Evolutionary conservation across 2,888 invertebrate species (phyloP), one percentile per base, ranked within the genome.

Genomic region (Tolmerus cingulatus): DNA sequence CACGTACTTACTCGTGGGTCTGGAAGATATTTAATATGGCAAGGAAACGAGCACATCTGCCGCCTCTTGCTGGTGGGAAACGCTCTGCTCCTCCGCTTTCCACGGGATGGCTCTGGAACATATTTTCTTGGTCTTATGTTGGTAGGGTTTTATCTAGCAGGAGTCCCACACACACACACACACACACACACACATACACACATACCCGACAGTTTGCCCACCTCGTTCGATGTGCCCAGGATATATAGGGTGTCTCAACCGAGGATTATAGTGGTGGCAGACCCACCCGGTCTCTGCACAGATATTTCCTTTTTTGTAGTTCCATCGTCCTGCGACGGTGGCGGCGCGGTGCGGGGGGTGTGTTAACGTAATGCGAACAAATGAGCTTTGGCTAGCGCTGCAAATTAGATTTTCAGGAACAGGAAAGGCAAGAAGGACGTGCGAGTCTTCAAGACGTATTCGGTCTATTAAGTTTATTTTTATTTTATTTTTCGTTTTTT

Each of bases 321-420:
- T 86, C 55, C 46, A 5, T 77, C 40, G 14, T 57, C 27, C 23
- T 37, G 16, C 23, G 43, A 23, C 37, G 40, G 34, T 40, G 55
- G 14, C 46, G 78, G 46, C 7, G 23, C 78, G 27, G 81, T 37
- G 9, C 82, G 57, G 37, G 82, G 82, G 27, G 87, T 88, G 85
- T 88, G 88, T 88, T 87, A 88, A 87, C 87, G 87, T 89, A 89
- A 89, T 89, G 78, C 87, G 88, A 88, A 89, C 89, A 89, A 89
- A 89, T 89, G 89, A 89, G 89, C 86, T 88, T 88, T 88, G 89
- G 89, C 89, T 89, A 88, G 87, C 88, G 87, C 84, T 88, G 89
- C 89, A 89, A 89, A 89, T 89, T 89, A 89, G 89, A 89, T 89
- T 89, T 88, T 87, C 74, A 85, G 85, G 86, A 86, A 77, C 57